Base-by-base conservation (phyloP, 2,113 vertebrate genomes). In the Falcunculus frontatus region DNA sequence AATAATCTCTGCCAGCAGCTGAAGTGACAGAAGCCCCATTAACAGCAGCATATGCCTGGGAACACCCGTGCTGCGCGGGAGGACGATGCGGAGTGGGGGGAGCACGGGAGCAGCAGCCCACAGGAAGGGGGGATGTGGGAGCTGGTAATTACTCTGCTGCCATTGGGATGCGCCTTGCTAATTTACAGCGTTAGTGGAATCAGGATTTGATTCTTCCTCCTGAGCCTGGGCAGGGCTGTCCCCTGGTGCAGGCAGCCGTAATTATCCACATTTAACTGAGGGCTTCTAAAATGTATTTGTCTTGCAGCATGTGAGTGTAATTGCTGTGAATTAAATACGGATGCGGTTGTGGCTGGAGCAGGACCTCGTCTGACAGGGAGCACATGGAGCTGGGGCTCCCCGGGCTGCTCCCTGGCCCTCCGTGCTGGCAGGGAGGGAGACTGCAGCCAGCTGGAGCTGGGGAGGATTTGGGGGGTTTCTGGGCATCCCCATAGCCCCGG, bases 21-120 rank as follows among this genome's bases (percentile, higher is more conserved):
- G 96, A 98, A 94, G 95, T 70, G 96, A 97, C 97, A 98, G 97
- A 96, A 98, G 98, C 96, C 90, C 93, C 96, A 96, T 97, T 98
- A 97, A 97, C 97, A 97, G 97, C 95, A 96, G 96, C 96, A 93
- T 97, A 95, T 97, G 98, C 96, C 96, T 95, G 94, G 87, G 96
- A 97, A 93, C 82, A 83, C 55, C 42, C n/a, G 47, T 55, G 64
- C 75, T 64, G 84, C 6, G 60, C 13, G 75, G 89, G 83, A 89
- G 93, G 92, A 44, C 12, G 60, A 3, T n/a, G 70, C 29, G 1
- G 79, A 33, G 49, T 25, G 78, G 81, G 87, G 95, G 70, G 89
- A 74, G 65, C 11, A 49, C 5, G 23, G 57, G 81, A 63, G 77
- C 69, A 60, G 91, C 93, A 90, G 94, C 79, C 87, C 56, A 5